Evolutionary conservation across 2,797 vertebrate species (phyloP).

Genomic region (Thripadectes ignobilis): DNA sequence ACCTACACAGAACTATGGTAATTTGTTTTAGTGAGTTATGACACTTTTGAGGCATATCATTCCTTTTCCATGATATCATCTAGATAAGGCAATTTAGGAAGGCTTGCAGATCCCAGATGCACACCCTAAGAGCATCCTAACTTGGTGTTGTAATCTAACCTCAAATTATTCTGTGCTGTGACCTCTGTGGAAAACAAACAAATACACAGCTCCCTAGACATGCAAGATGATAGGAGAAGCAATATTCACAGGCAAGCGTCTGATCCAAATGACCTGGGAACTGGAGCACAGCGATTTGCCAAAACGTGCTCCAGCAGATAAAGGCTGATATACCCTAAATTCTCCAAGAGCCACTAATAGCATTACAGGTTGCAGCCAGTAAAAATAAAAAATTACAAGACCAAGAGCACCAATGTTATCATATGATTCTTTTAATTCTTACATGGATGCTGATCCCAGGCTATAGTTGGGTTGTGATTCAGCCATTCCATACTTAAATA

Average conservation of each 20-base stretch:
- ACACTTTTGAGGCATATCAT: background rate
- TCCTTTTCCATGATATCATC: background rate
- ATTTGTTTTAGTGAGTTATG: background rate
- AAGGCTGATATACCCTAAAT: no score
- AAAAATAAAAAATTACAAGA: background rate
- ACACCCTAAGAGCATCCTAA: background rate
- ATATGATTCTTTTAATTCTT: background rate
- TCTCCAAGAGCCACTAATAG: background rate
- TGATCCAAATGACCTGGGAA: background rate
- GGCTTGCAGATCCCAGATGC: background rate
- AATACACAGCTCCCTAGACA: background rate
- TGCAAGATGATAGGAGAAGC: rapidly evolving
- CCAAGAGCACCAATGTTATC: background rate
- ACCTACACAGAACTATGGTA: rapidly evolving
- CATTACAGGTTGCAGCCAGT: background rate
- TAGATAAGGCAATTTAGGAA: background rate
- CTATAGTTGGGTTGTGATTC: background rate
- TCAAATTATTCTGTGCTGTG: background rate
- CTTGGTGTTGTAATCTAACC: background rate
- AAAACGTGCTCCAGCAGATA: rapidly evolving
- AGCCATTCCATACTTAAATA: background rate
- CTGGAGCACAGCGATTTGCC: rapidly evolving
- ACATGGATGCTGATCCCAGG: background rate
- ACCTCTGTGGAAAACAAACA: background rate
- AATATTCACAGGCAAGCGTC: no score